Base-by-base conservation (phyloP, 2,888 invertebrate species). In the Nomada fabriciana region DNA sequence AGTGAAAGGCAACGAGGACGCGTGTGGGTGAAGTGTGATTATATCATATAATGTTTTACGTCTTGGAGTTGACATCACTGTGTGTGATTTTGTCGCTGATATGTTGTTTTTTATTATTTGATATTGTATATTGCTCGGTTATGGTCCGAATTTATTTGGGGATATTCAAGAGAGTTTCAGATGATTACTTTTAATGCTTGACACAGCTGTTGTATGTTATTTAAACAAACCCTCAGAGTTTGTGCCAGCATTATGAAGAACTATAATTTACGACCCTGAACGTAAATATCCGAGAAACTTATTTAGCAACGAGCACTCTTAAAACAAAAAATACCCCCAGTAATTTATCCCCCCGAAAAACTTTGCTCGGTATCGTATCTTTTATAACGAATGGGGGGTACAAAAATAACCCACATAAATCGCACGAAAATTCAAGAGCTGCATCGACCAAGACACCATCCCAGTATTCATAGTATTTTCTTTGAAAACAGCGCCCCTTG, bases 261-360 rank as follows among this genome's bases (percentile, higher is more conserved):
- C 7, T n/a, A 53, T 20, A 53, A 53, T 13, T 50, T 18, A 50
- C 5, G 13, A 18, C 0, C 9, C n/a, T 10, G n/a, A 53, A n/a
- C 18, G 5, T 10, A 53, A 42, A 42, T 42, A 68, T 68, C 20
- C 20, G 42, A n/a, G 18, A 55, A 55, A 68, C 36, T 68, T 68
- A 15, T 53, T 7, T 18, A 50, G 18, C 50, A 15, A 5, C 13
- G 50, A 18, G 50, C 15, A 36, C 7, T 5, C 47, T 50, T 11
- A 7, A 29, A 53, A 68, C 36, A 53, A 15, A 15, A 47, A 3
- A 47, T 13, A 15, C 36, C 15, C 0, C 2, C 25, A 11, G 20
- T 55, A 68, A 68, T 68, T 68, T 23, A 55, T 47, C 47, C 68
- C 42, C 15, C 15, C 23, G 2, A 10, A 25, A 57, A 69, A 2